Evolutionary conservation across 2,888 invertebrate genomes (phyloP), one percentile per base, ranked within the genome.

Genomic region (Thelaira solivaga): DNA sequence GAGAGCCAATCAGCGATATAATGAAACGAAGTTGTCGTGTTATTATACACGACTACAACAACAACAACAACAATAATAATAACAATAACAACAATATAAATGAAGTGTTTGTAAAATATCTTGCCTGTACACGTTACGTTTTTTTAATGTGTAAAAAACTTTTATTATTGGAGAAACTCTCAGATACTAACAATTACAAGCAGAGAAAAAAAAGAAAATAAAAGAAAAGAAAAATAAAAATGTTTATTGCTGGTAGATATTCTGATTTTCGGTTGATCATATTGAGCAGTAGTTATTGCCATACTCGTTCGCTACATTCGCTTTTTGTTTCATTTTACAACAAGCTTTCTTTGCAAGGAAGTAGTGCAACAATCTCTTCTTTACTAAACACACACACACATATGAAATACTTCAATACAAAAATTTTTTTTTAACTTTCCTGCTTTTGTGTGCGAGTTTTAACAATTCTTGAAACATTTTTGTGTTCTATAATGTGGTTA

Each of bases 21-120:
- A 22, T 16, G 13, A 49, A 73, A 59, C 77, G 77, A 78, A 78
- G 77, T 78, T 78, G 68, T 59, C 62, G 73, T 49, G 51, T 65
- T 64, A 29, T 31, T 49, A 53, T 34, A 49, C n/a, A 39, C 59
- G 55, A 47, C n/a, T 18, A 61, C 29, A 64, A n/a, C 36, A 36
- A 61, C 36, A 47, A 47, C n/a, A n/a, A n/a, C n/a, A n/a, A n/a
- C n/a, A n/a, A n/a, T n/a, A n/a, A n/a, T n/a, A n/a, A n/a, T n/a
- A n/a, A n/a, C n/a, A 29, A 31, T 1, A 11, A 2, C 24, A 13
- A 49, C 26, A 16, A 13, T 31, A 41, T 45, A 59, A 49, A 26
- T 49, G 20, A 59, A 69, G 47, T 47, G 45, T 36, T 55, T 68
- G 36, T n/a, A 39, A 39, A 16, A 39, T 39, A 1, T 39, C 13